These are phyloP conservation scores for Cyprinodon tularosa DNA, from an alignment of 2,113 vertebrate species.

Conservation along the genomic window DNA sequence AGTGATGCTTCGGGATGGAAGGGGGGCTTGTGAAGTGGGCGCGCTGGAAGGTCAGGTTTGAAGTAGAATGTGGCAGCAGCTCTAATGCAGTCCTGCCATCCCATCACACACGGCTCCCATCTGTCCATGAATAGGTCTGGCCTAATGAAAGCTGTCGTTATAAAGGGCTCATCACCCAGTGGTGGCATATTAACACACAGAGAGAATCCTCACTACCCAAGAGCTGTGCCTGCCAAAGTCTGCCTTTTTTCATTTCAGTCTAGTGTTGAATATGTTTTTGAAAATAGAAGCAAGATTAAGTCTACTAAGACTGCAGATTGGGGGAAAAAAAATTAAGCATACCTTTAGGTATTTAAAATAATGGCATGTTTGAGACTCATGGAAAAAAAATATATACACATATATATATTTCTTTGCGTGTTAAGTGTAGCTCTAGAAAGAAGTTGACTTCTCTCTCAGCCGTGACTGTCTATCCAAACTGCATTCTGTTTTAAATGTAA, in stretches of 20 bases:
- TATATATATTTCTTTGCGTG: neutral
- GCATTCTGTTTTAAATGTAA: neutral
- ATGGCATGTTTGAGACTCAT: neutral
- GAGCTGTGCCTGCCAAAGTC: slow-evolving; percentile 12
- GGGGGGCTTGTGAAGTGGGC: slow-evolving; percentile 50
- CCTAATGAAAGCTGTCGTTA: slow-evolving; percentile 63
- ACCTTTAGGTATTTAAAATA: neutral
- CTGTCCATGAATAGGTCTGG: slow-evolving; percentile 49
- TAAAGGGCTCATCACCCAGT: slow-evolving; percentile 53
- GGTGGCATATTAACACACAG: slow-evolving; percentile 34
- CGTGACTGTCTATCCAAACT: neutral
- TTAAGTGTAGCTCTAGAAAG: neutral
- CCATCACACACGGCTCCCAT: slow-evolving; percentile 60
- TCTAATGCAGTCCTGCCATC: slow-evolving; percentile 64
- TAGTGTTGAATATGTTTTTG: neutral
- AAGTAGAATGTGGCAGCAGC: slow-evolving; percentile 64
- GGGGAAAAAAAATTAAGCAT: neutral
- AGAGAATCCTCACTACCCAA: slow-evolving; percentile 10
- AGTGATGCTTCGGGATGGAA: slow-evolving; percentile 69
- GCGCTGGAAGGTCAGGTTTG: slow-evolving; percentile 74
- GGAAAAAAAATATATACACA: neutral
- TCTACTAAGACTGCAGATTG: neutral
- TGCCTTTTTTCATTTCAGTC: slow-evolving; percentile 11
- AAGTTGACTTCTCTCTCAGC: neutral
- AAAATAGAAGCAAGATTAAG: neutral